Evolutionary conservation across 2,797 vertebrate species (phyloP), one percentile per base, ranked within the genome.

Genomic region (Pempheris klunzingeri): DNA sequence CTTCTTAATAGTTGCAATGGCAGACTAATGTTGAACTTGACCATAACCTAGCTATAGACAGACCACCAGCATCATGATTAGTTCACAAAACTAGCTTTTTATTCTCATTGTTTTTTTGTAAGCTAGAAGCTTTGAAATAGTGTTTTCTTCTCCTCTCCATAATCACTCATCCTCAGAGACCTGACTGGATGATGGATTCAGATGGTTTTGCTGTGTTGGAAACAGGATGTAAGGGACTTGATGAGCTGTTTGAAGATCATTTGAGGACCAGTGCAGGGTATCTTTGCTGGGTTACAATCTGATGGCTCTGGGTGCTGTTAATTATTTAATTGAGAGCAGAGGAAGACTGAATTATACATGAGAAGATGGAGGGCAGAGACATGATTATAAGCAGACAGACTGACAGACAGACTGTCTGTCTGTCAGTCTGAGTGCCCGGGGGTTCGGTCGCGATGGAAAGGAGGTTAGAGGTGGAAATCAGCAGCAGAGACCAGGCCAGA

Each of bases 241-340:
- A 13, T 62, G 43, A 54, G 54, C 49, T 13, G 18, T 63, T 50
- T 74, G 72, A 41, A 46, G 38, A 71, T 66, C 7, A 49, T 62
- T 41, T 32, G 39, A 59, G 41, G 71, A 65, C 24, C 13, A n/a
- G 49, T 20, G 26, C 41, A 10, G 50, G 47, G n/a, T 41, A 54
- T 69, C 67, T 76, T 62, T 62, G 55, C 63, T 39, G 49, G 43
- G 59, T 72, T 67, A 68, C 59, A 61, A 22, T 69, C 41, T 74
- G 71, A 71, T 65, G 78, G 67, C 62, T 73, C 22, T 63, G 57
- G 72, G 59, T 5, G 3, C 55, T 65, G 78, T 84, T 85, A 81
- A 85, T 90, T 81, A 89, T 87, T 90, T 81, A 84, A 90, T 85
- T 80, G 68, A 32, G 79, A 82, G 67, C 74, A 74, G 77, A 82